These are phyloP conservation scores for Plemyria rubiginata DNA, from an alignment of 2,888 invertebrate species.

Conservation along the genomic window DNA sequence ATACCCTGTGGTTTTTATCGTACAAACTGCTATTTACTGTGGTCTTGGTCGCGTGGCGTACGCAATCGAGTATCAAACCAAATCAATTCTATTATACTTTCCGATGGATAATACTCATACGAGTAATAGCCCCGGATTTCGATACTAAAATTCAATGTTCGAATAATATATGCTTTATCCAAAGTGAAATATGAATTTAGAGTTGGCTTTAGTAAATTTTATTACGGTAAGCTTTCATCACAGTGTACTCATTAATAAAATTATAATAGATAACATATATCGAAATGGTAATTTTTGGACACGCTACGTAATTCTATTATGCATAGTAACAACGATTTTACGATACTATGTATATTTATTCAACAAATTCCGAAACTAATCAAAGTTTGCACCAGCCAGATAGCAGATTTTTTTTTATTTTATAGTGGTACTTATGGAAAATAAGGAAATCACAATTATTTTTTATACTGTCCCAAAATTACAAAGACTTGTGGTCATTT, in stretches of 20 bases:
- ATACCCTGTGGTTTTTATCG: neutral
- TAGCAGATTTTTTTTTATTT: no score
- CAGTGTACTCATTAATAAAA: conserved; percentile 13
- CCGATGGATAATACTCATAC: conserved; percentile 54
- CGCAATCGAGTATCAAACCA: conserved; percentile 79
- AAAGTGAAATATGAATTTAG: conserved; percentile 26
- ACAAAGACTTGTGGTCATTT: no score
- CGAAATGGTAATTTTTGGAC: conserved; percentile 5
- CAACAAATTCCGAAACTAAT: no score
- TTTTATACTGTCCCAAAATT: no score
- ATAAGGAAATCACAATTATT: no score
- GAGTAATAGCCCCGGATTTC: conserved; percentile 43
- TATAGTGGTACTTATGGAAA: no score
- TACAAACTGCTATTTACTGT: conserved; percentile 19
- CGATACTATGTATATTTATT: neutral
- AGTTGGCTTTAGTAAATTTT: conserved; percentile 14
- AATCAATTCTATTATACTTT: conserved; percentile 78
- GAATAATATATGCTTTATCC: conserved; percentile 24
- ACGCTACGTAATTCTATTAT: conserved; percentile 1
- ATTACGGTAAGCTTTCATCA: conserved; percentile 20
- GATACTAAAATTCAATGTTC: conserved; percentile 30
- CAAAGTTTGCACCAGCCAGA: no score
- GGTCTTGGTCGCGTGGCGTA: conserved; percentile 78
- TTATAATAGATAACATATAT: conserved; percentile 11
- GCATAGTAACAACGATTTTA: neutral